These are phyloP conservation scores for Chelmon rostratus DNA, from an alignment of 2,797 vertebrate genomes.

Conservation along the genomic window DNA sequence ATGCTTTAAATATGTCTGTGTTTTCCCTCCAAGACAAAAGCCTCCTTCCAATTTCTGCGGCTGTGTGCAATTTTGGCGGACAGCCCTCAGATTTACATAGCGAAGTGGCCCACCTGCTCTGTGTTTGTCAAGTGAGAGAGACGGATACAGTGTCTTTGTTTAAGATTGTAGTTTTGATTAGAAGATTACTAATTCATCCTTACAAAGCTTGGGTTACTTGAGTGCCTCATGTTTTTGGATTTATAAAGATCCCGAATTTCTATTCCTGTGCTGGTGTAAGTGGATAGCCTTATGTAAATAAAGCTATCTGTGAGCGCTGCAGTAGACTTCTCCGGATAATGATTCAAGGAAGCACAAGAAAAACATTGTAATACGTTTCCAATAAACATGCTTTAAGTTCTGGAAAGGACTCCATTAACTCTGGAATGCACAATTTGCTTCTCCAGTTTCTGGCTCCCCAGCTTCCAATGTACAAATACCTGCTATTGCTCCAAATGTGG, in stretches of 20 bases:
- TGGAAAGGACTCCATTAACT: constrained; percentile 40
- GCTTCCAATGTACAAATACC: constrained; percentile 24
- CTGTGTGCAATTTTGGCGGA: constrained; percentile 51
- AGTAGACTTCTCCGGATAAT: constrained; percentile 50
- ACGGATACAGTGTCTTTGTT: constrained; percentile 71
- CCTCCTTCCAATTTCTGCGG: constrained; percentile 51
- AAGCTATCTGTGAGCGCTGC: constrained; percentile 45
- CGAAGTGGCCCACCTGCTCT: constrained; percentile 76
- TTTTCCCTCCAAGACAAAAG: constrained; percentile 58
- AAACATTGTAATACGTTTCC: constrained; percentile 63
- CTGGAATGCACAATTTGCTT: constrained; percentile 38
- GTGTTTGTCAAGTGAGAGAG: constrained; percentile 67
- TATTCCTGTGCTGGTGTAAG: constrained; percentile 57
- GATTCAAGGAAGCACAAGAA: constrained; percentile 64
- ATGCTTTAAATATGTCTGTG: constrained; percentile 24
- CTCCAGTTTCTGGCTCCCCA: neutral
- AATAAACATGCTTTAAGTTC: constrained; percentile 54
- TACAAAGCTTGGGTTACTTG: constrained; percentile 64
- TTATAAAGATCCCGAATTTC: constrained; percentile 55
- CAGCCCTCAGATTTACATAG: constrained; percentile 61
- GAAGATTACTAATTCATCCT: constrained; percentile 77
- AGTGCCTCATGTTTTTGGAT: constrained; percentile 64
- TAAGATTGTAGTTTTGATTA: constrained; percentile 77
- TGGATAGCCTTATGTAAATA: constrained; percentile 65
- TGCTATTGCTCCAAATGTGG: constrained; percentile 36